Base-by-base conservation (phyloP, 2,888 invertebrate species). In the Pandemis heparana region DNA sequence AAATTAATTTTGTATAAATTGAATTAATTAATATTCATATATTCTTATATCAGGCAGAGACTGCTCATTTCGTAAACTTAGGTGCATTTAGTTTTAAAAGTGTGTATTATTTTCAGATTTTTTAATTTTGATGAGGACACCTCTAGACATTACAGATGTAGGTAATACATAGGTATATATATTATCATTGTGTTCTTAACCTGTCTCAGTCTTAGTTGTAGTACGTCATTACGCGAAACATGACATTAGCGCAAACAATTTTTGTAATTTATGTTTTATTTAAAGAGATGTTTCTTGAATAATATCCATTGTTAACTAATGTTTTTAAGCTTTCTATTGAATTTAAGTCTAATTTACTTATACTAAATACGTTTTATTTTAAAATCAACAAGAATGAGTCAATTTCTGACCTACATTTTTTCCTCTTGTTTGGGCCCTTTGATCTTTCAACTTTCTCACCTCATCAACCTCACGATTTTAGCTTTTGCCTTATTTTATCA, bases 191-290 rank as follows among this genome's bases (percentile, higher is more conserved):
- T 38, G 18, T 39, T 51, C 16, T 6, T 14, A 12, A 62, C 23
- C 3, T 51, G 9, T 51, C 18, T 51, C 43, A 41, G 9, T 56
- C 38, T 69, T 6, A 41, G n/a, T 41, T 62, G 14, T n/a, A 9
- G 53, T 41, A 16, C 16, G 53, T 53, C 18, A 60, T 41, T 65
- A 65, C 16, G 3, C 51, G 8, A 53, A 46, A 63, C 63, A 23
- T 46, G 5, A 46, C 48, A 5, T 6, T 39, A 18, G 23, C 12
- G n/a, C 16, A 61, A 66, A 59, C n/a, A 61, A 18, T 23, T 14
- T 14, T 53, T 18, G 60, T 66, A 60, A 71, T 65, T 71, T 61
- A 71, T 51, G 51, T 60, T 64, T 59, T 65, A 38, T 65, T 71
- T 71, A 14, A 10, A 59, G 23, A 71, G 41, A 16, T 71, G 65